phyloP scores from a whole-genome alignment of 2,113 vertebrate genomes.

The Tylochromis polylepis region DNA sequence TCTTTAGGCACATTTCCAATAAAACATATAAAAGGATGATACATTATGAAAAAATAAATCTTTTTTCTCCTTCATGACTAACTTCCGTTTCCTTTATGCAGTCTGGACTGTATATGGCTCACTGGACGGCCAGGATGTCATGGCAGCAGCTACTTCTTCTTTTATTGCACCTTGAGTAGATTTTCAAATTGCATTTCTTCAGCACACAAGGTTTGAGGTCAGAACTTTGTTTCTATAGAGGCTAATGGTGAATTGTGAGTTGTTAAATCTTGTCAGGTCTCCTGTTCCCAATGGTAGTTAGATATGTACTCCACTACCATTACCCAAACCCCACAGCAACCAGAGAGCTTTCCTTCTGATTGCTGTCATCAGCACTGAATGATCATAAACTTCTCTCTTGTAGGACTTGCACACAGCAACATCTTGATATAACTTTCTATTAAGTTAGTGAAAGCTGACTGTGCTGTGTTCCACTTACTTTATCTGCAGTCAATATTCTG shows the following conservation, averaged over 20 bases:
- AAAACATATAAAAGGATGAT: neutral
- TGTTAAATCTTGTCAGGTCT: conserved; percentile 26
- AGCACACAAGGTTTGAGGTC: neutral
- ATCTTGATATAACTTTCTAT: conserved; percentile 51
- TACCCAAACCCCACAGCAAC: conserved; percentile 37
- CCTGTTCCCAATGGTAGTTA: conserved; percentile 30
- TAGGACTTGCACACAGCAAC: conserved; percentile 19
- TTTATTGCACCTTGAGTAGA: neutral
- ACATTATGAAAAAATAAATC: neutral
- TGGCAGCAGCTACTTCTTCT: neutral
- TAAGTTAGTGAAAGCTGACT: conserved; percentile 35
- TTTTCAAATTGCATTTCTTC: neutral
- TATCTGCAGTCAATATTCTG: conserved; percentile 34
- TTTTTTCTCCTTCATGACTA: neutral
- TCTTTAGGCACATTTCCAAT: neutral
- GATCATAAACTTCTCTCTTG: conserved; percentile 47
- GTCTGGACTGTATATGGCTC: neutral
- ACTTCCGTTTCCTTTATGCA: neutral
- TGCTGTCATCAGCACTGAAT: conserved; percentile 52
- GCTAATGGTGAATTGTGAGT: conserved; percentile 15
- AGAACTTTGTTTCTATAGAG: conserved; percentile 21
- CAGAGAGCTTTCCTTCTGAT: conserved; percentile 25
- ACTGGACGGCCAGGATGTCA: neutral
- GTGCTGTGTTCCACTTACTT: conserved; percentile 20
- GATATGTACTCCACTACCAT: conserved; percentile 27